Percentiles rank a stretch among this genome's conserved stretches.
Evolutionary conservation across 2,888 invertebrate genomes (phyloP).

Genomic region (Seira musarum): DNA sequence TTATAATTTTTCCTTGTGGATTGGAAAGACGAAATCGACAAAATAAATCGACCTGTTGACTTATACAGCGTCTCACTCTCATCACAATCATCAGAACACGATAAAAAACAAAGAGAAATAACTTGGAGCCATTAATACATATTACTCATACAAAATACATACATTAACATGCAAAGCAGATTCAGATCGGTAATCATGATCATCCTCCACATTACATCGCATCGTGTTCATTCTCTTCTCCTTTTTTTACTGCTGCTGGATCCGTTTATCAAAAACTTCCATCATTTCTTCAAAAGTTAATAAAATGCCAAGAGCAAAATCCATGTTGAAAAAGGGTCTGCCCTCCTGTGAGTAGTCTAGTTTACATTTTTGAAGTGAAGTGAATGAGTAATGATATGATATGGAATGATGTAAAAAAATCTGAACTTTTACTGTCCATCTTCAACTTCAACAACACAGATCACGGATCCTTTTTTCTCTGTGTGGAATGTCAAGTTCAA

Average conservation of each 20-base stretch:
- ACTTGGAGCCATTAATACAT: slow-evolving; percentile 41
- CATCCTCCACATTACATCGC: slow-evolving; percentile 2
- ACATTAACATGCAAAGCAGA: slow-evolving; percentile 52
- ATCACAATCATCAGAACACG: too few species aligned
- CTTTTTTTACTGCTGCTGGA: slow-evolving; percentile 14
- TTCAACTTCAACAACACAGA: too few species aligned
- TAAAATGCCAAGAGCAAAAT: slow-evolving; percentile 41
- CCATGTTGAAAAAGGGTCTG: slow-evolving; percentile 40
- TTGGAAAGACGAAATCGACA: slow-evolving; percentile 2
- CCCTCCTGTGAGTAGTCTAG: slow-evolving; percentile 17
- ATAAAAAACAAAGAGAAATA: too few species aligned
- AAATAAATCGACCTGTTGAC: too few species aligned
- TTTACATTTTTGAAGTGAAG: too few species aligned
- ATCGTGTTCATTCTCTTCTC: neutral
- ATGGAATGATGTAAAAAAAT: too few species aligned
- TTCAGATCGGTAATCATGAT: too few species aligned
- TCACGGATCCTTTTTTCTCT: too few species aligned
- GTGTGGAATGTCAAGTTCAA: too few species aligned
- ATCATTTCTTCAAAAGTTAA: slow-evolving; percentile 30
- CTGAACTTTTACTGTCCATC: too few species aligned
- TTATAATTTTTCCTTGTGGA: slow-evolving; percentile 17
- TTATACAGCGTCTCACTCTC: too few species aligned
- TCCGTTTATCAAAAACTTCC: slow-evolving; percentile 43
- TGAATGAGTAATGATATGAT: too few species aligned
- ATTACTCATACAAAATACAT: slow-evolving; percentile 26